Evolutionary conservation across 2,113 vertebrate genomes (phyloP).

Genomic region (Steatornis caripensis): DNA sequence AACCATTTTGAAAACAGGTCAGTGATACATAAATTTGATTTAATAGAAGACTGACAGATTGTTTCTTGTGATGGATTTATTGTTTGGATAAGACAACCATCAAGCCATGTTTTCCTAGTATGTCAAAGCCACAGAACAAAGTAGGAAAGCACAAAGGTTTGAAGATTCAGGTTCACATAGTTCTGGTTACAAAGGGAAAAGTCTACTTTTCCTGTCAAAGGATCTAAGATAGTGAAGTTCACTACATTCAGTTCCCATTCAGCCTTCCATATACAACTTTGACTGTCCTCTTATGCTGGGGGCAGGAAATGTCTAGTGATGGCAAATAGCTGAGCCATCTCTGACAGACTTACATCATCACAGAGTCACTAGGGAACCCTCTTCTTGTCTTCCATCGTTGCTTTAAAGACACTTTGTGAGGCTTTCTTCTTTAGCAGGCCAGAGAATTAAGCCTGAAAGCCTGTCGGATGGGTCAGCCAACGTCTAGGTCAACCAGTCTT

Average conservation of each 20-base stretch:
- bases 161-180: not conserved
- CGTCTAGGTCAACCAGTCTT: conserved; percentile 52
- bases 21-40: not conserved
- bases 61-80: not conserved
- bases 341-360: conserved; percentile 33
- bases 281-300: not conserved
- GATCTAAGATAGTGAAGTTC: not conserved
- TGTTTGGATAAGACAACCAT: not conserved
- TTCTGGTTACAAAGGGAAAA: not conserved
- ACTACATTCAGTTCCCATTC: not conserved
- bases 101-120: not conserved
- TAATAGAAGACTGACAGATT: not conserved
- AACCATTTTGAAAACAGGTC: not conserved
- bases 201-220: not conserved
- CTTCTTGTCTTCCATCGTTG: conserved; percentile 45
- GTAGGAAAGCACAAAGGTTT: not conserved
- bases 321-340: conserved; percentile 42
- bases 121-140: not conserved
- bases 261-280: conserved; percentile 9
- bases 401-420: conserved; percentile 58
- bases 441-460: conserved; percentile 48
- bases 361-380: not conserved
- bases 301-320: conserved; percentile 41
- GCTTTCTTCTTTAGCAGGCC: conserved; percentile 56
- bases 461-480: not conserved